Conservation (phyloP, 2,113 vertebrate species). For the Bubo bubo region DNA sequence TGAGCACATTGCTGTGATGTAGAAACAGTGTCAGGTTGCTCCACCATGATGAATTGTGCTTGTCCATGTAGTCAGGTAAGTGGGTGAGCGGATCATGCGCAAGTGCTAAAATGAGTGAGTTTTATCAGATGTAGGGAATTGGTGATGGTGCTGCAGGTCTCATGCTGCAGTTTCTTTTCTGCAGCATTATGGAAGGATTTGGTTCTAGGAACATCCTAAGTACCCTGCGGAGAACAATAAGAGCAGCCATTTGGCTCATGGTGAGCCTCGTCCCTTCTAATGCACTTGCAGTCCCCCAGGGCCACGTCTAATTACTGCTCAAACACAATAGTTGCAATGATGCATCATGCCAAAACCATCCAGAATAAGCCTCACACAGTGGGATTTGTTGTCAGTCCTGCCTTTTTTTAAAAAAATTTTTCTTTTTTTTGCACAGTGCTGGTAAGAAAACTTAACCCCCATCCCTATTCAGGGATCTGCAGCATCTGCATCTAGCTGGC, state of each 20-base stretch:
- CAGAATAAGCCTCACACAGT: conserved; percentile 37
- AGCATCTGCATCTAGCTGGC: neutral
- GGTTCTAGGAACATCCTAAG: conserved; percentile 63
- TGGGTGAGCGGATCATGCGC: neutral
- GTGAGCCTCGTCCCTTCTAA: conserved; percentile 68
- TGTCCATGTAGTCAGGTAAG: neutral
- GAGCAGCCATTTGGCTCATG: conserved; percentile 65
- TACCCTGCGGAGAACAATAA: conserved; percentile 68
- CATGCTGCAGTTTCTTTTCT: conserved; percentile 43
- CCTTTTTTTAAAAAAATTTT: neutral
- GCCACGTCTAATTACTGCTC: conserved; percentile 68
- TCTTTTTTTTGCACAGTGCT: neutral
- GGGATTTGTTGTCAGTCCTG: conserved; percentile 45
- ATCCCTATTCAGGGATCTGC: neutral
- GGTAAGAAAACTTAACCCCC: conserved; percentile 15
- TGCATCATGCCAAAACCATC: conserved; percentile 67
- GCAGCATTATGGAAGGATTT: conserved; percentile 60
- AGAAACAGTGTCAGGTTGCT: neutral
- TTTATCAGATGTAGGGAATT: neutral
- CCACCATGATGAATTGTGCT: accelerated
- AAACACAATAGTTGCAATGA: conserved; percentile 55
- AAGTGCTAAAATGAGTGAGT: neutral
- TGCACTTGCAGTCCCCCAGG: conserved; percentile 56
- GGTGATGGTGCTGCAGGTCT: neutral
- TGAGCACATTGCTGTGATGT: neutral